phyloP scores from a whole-genome alignment of 1,140 invertebrate species.

The Cotesia vestalis region DNA sequence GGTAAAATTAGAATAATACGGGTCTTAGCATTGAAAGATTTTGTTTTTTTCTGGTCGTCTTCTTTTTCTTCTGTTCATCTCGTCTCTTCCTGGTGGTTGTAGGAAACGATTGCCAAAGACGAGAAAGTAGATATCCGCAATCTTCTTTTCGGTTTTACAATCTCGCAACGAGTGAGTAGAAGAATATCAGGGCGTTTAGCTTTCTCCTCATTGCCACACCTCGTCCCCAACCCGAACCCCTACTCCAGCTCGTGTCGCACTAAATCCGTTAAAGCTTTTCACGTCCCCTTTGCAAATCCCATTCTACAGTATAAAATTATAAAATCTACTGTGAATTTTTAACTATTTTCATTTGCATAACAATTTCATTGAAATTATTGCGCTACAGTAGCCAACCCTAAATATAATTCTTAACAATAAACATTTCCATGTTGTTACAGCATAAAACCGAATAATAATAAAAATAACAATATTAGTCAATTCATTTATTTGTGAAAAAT shows the following conservation, averaged over 20 bases:
- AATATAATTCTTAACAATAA: no score
- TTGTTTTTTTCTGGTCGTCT: neutral
- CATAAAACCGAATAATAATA: no score
- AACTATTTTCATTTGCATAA: no score
- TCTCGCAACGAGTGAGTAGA: conserved; percentile 28
- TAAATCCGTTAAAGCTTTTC: conserved; percentile 2
- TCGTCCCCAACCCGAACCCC: neutral
- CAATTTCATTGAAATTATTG: no score
- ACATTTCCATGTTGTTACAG: no score
- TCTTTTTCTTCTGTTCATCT: conserved; percentile 24
- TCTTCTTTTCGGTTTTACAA: conserved; percentile 37
- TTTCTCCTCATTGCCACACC: conserved; percentile 19
- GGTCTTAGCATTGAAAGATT: neutral
- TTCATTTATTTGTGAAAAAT: no score
- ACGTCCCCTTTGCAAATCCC: no score
- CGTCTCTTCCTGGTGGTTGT: neutral
- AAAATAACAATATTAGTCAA: no score
- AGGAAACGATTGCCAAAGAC: conserved; percentile 24
- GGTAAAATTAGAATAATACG: conserved; percentile 35
- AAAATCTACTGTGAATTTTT: no score
- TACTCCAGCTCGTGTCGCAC: neutral
- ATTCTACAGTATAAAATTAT: no score
- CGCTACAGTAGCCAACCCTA: no score
- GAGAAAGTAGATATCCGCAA: conserved; percentile 36
- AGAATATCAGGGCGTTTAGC: conserved; percentile 34